A percentile compares a stretch with the other conserved stretches of the same genome.
These are phyloP conservation scores for Callorhinus ursinus DNA, from an alignment of 2,113 vertebrate genomes.

Conservation along the genomic window DNA sequence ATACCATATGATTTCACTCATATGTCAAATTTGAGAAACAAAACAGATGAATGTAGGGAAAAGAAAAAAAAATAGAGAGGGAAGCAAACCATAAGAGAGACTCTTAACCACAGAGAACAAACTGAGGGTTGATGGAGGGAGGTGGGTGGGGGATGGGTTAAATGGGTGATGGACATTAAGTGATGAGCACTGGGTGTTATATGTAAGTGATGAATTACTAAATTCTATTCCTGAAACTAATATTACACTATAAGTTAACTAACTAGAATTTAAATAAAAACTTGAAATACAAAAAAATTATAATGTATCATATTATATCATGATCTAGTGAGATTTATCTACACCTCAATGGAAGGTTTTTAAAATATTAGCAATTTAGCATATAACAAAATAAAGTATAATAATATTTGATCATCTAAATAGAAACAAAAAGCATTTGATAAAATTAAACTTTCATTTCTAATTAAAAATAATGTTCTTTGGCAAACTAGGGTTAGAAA, in stretches of 20 bases:
- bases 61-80: background rate
- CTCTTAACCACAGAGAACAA: background rate
- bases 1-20: background rate
- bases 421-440: background rate
- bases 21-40: background rate
- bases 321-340: background rate
- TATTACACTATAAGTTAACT: background rate
- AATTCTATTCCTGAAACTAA: background rate
- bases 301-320: background rate
- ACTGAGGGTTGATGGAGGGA: background rate
- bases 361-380: background rate
- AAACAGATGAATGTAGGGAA: background rate
- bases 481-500: background rate
- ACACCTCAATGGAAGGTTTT: background rate
- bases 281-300: background rate
- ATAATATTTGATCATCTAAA: background rate
- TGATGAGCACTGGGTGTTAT: background rate
- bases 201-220: background rate
- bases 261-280: background rate
- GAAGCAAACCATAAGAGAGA: background rate
- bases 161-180: background rate
- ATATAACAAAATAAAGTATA: background rate
- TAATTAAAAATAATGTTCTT: background rate
- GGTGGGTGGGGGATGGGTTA: background rate
- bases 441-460: background rate